These are phyloP conservation scores for Turdus rufiventris DNA, from an alignment of 2,113 vertebrate species.

Conservation along the genomic window DNA sequence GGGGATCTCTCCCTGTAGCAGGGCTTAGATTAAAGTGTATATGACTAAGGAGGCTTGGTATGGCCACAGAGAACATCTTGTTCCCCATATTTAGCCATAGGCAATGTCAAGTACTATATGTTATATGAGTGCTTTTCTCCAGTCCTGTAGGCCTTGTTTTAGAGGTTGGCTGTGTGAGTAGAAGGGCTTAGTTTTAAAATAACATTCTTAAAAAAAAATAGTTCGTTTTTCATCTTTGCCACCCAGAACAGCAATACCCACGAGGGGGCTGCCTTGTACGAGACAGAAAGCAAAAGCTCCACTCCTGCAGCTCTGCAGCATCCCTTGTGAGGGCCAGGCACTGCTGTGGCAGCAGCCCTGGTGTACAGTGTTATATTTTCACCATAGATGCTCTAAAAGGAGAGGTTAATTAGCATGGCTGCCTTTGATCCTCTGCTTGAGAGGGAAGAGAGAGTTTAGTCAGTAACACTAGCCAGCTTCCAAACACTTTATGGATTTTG, in stretches of 20 bases:
- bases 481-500: constrained; percentile 65
- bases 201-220: neutral
- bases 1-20: neutral
- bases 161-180: neutral
- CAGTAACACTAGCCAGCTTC: constrained; percentile 34
- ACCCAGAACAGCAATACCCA: neutral
- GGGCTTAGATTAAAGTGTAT: constrained; percentile 36
- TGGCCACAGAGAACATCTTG: constrained; percentile 63
- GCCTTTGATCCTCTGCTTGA: constrained; percentile 50
- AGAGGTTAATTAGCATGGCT: constrained; percentile 21
- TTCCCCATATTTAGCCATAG: constrained; percentile 48
- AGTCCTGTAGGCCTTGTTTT: constrained; percentile 47
- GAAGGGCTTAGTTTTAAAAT: neutral
- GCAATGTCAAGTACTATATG: constrained; percentile 63
- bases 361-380: neutral
- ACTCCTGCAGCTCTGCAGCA: neutral
- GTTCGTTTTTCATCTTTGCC: neutral
- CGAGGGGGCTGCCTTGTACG: neutral
- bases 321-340: neutral
- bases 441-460: constrained; percentile 47
- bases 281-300: neutral
- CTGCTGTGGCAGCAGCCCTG: neutral
- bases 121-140: neutral
- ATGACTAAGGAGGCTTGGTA: constrained; percentile 62
- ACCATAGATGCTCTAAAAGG: neutral